Evolutionary conservation across 2,888 invertebrate genomes (phyloP), one percentile per base, ranked within the genome.

Genomic region (Flexamia atlantica): DNA sequence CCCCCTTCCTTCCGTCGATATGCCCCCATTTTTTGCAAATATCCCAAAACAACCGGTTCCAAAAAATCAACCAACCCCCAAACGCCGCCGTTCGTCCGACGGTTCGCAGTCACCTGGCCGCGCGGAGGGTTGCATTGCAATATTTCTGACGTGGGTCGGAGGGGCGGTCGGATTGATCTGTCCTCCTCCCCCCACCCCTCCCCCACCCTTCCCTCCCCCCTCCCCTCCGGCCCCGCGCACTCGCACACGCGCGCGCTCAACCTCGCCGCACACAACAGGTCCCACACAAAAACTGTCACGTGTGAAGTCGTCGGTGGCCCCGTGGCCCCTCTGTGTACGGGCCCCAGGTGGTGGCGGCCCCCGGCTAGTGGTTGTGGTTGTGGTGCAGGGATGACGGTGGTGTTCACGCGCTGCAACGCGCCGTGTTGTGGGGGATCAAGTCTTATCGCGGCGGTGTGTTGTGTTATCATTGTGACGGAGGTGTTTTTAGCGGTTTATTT

Each of bases 191-290:
- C 53, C 53, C 53, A 12, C 7, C 53, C 53, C 7, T n/a, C n/a
- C n/a, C 20, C 14, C 53, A 53, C 53, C 40, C 40, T 5, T 12
- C 7, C 60, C n/a, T 32, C 32, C n/a, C 5, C 20, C 72, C 23
- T 42, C 42, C 7, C 42, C 42, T 4, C 42, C 40, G 40, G 2
- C 2, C 2, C 42, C 72, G 17, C 50, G 14, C 40, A 50, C 76
- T 23, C 53, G 28, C 28, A 17, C 64, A 23, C 57, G 42, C 76
- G 76, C 42, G 5, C 53, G 1, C 72, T 20, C 36, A 4, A n/a
- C 70, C 30, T 36, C 70, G 32, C 36, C 70, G 23, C 50, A 17
- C 40, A 76, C 76, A 76, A 76, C 76, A 76, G 76, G 76, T 76
- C 76, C 23, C 9, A 25, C 40, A 25, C 76, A 50, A 76, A 42